Conservation (phyloP, 92 coral and sea anemone species). For the Chrysogorgia sp. region DNA sequence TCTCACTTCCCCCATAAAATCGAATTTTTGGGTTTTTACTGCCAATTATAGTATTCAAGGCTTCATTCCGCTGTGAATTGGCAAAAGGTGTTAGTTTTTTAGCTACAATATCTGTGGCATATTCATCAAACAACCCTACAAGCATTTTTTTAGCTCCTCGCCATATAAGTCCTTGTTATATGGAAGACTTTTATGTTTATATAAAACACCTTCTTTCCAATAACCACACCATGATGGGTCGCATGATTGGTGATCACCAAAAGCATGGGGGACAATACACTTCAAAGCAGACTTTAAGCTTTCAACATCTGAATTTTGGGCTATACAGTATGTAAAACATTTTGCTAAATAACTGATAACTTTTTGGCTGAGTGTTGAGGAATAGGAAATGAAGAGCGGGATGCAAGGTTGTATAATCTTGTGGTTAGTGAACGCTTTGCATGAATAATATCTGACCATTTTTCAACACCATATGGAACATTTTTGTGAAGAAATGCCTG, state of each 20-base stretch:
- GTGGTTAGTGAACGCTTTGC: slow-evolving; percentile 61
- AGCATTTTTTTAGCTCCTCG: slow-evolving; percentile 40
- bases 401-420: slow-evolving; percentile 59
- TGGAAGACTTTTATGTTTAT: slow-evolving; percentile 57
- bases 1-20: slow-evolving; percentile 55
- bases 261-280: too few species aligned
- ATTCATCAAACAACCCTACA: slow-evolving; percentile 30
- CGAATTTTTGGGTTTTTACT: slow-evolving; percentile 56
- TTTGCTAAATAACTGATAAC: slow-evolving; percentile 37
- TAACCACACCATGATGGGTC: slow-evolving; percentile 58
- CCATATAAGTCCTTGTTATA: slow-evolving; percentile 65
- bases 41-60: slow-evolving; percentile 59
- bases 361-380: slow-evolving; percentile 40
- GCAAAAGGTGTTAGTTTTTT: slow-evolving; percentile 52
- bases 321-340: slow-evolving; percentile 13
- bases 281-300: slow-evolving; percentile 50
- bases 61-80: slow-evolving; percentile 58
- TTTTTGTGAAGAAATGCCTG: slow-evolving; percentile 51
- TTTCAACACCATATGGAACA: slow-evolving; percentile 64
- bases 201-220: slow-evolving; percentile 26
- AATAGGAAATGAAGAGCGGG: slow-evolving; percentile 39
- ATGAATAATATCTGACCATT: slow-evolving; percentile 63
- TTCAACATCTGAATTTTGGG: slow-evolving; percentile 10
- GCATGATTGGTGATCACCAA: slow-evolving; percentile 66
- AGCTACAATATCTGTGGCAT: slow-evolving; percentile 55